Conservation (phyloP, 2,113 vertebrate genomes). For the Pagrus major region DNA sequence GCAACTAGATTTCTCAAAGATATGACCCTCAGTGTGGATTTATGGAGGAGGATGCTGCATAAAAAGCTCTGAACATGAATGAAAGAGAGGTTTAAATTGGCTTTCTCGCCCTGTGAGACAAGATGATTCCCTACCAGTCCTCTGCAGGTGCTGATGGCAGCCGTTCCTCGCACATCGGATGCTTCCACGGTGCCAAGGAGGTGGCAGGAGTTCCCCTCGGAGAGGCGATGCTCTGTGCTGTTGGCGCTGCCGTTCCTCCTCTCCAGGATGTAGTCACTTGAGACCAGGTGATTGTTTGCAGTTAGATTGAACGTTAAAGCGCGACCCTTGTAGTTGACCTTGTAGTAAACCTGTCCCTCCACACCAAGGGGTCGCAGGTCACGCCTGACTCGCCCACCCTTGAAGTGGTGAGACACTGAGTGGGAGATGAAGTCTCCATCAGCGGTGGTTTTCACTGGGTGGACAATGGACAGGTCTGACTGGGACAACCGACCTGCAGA, state of each 20-base stretch:
- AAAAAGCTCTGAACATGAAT: constrained; percentile 13
- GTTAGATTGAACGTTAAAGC: constrained; percentile 91
- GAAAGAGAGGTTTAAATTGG: neutral
- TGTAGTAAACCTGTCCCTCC: constrained; percentile 87
- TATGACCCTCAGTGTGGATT: neutral
- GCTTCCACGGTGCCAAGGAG: constrained; percentile 87
- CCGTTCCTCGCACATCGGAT: constrained; percentile 74
- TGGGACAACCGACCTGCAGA: constrained; percentile 71
- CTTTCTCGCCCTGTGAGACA: neutral
- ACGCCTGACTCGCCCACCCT: constrained; percentile 81
- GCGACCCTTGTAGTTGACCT: constrained; percentile 83
- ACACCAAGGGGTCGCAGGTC: constrained; percentile 64
- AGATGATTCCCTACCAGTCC: constrained; percentile 89
- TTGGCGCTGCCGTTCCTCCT: constrained; percentile 84
- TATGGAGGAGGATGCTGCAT: neutral
- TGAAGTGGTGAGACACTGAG: constrained; percentile 81
- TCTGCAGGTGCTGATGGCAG: constrained; percentile 91
- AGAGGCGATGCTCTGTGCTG: constrained; percentile 70
- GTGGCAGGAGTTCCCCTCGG: constrained; percentile 84
- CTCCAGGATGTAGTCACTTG: constrained; percentile 90
- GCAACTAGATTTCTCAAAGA: neutral
- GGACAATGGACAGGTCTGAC: constrained; percentile 85
- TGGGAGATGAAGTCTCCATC: constrained; percentile 90
- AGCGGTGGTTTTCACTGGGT: constrained; percentile 87
- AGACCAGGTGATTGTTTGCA: constrained; percentile 85